Evolutionary conservation across 92 coral and sea anemone genomes (phyloP), one percentile per base, ranked within the genome.

Genomic region (Porites rus): DNA sequence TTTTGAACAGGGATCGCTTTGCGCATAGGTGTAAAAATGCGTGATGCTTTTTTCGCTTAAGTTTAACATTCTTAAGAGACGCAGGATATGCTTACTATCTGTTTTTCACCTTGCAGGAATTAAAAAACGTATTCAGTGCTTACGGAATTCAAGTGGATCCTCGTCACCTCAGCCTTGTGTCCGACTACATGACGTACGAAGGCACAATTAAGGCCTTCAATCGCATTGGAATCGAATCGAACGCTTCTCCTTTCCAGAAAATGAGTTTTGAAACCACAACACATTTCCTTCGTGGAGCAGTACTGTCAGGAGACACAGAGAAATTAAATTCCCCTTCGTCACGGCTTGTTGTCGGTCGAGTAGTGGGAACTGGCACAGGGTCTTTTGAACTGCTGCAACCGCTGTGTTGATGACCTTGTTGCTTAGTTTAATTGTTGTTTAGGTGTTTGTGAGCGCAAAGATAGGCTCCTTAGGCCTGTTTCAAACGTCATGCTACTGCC

Each of bases 181-280:
- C 98, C 14, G 99, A 96, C 87, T 96, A 96, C 92, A 96, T 96
- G 99, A 96, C 99, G 63, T 94, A 90, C 89, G 99, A 95, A 68
- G 99, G 99, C n/a, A 86, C 86, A 69, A 95, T 96, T 89, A 96
- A 95, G 77, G 98, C 99, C 22, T 96, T 96, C 84, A 96, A 96
- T 65, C 94, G 99, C 51, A 68, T 95, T 51, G 99, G 98, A 72
- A 93, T 96, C 78, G 99, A 96, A 59, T 96, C 99, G 17, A 95
- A 94, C 69, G 94, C 99, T 31, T 96, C 99, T 6, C 99, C 99
- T 64, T 96, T 96, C 80, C 99, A 96, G 74, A 96, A 96, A 91
- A 96, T 96, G 99, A 96, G 99, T 74, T 96, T 96, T 79, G 99
- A 96, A 86, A 95, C 99, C 65, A 96, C 99, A 5, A 96, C 98